Base-by-base conservation (phyloP, 2,113 vertebrate species). In the Platysternon megacephalum region DNA sequence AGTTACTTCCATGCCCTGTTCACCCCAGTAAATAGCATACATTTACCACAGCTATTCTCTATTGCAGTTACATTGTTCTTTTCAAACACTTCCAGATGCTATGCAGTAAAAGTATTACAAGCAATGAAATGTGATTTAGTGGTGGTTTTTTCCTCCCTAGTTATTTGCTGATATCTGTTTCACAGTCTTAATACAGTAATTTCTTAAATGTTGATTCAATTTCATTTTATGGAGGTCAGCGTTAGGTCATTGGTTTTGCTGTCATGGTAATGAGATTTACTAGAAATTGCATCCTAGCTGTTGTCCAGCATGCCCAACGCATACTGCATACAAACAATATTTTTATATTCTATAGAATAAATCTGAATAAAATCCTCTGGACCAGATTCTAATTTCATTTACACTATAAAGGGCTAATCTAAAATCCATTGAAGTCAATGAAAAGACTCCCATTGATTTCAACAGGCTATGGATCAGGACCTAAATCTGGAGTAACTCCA, bases 161-260 rank as follows among this genome's bases (percentile, higher is more conserved):
- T 79, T 24, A 35, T 93, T 93, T 94, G 24, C 81, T 86, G 26
- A 83, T 96, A 84, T 22, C 52, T 61, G 11, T 76, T 86, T 84
- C 82, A 87, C 68, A 96, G 42, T 29, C 29, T 8, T 91, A 93
- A 86, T 89, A 93, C 6, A 72, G 61, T 32, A 86, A 94, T 90
- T 87, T 90, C 90, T 88, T 46, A 92, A 85, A 86, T 74, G 19
- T 21, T 72, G 3, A 80, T 86, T 82, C 6, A 32, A 8, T 90
- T 81, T 84, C 16, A 4, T 90, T 87, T 56, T 51, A 68, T 29
- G 55, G 55, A 17, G 84, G 29, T 16, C 88, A 80, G 22, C 84
- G 48, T 85, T 91, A 94, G 44, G 51, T 72, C 55, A 13, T 5
- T 76, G 85, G 46, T 72, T 89, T 93, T 14, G 58, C 80, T 89